Evolutionary conservation across 2,888 invertebrate genomes (phyloP), one percentile per base, ranked within the genome.

Genomic region (Gibbula magus): DNA sequence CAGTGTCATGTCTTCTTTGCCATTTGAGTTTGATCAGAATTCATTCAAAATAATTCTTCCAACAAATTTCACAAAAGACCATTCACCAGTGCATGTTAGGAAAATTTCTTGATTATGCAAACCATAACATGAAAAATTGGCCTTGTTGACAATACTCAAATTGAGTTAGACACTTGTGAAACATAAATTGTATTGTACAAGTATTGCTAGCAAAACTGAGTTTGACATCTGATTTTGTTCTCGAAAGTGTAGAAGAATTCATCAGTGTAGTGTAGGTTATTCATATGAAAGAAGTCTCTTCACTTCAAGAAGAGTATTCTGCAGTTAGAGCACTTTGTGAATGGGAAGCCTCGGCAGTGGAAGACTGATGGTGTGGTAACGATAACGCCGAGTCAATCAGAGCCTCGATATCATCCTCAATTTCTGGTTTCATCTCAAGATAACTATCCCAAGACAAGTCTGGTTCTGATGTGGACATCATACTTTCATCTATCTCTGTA

Each of bases 401-500:
- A 7, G 78, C 78, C 45, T 78, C 78, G 45, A 79, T 74, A 51
- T 78, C 79, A 51, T 75, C 75, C 77, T 79, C 84, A 35, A 84
- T 74, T 39, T 84, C 82, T 54, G 82, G 81, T 35, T 84, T 84
- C 61, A 75, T 77, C 78, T 84, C 82, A 0, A 84, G 18, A 61
- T 78, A 82, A 25, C 54, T 75, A 70, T 84, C 82, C 84, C 84
- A 84, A 2, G 82, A 79, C 20, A 79, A 61, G 29, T 82, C 78
- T 16, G 53, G 66, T 61, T 61, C 61, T 3, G 61, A 61, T 10
- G 61, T 61, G 29, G 61, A 61, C 18, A 25, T 61, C 61, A 61
- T 29, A 61, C 61, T 61, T 61, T 61, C 61, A 29, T 61, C 61
- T 2, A 61, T 29, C 29, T 61, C 61, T 61, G 61, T 61, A 61